Conservation (phyloP, 2,888 invertebrate genomes). For the Sicus ferrugineus region DNA sequence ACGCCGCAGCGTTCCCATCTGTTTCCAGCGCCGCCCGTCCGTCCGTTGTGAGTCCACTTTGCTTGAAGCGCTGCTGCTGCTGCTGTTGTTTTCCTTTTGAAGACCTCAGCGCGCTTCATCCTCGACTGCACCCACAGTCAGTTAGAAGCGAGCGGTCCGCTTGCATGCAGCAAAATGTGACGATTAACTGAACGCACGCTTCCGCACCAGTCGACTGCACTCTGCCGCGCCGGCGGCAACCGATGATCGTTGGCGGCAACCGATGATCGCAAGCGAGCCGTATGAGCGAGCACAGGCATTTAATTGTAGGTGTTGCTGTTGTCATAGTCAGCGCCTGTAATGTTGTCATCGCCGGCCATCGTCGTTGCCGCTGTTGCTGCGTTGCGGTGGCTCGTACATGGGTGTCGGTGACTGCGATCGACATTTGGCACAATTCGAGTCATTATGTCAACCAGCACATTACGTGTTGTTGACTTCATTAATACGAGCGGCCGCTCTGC, state of each 20-base stretch:
- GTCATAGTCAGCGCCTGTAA: background rate
- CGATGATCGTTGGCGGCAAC: background rate
- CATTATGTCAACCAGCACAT: conserved; percentile 4
- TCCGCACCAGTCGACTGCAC: background rate
- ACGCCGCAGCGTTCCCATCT: no score
- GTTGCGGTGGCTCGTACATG: background rate
- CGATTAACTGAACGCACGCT: conserved; percentile 29
- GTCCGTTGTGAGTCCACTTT: background rate
- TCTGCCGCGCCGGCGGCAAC: background rate
- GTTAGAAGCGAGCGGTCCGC: background rate
- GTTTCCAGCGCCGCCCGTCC: background rate
- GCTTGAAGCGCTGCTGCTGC: no score
- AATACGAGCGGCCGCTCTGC: background rate
- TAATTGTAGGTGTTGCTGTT: conserved; percentile 32
- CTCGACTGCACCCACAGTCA: background rate
- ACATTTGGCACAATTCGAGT: conserved; percentile 28
- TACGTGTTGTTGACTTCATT: background rate
- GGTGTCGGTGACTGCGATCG: conserved; percentile 15
- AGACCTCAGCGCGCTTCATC: background rate
- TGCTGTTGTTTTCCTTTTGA: no score
- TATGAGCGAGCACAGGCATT: conserved; percentile 3
- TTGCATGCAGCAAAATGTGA: conserved; percentile 19
- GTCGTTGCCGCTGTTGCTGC: background rate
- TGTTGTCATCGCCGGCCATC: background rate
- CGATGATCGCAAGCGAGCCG: background rate